Evolutionary conservation across 2,113 vertebrate genomes (phyloP).

Genomic region (Chaenogobius annularis): DNA sequence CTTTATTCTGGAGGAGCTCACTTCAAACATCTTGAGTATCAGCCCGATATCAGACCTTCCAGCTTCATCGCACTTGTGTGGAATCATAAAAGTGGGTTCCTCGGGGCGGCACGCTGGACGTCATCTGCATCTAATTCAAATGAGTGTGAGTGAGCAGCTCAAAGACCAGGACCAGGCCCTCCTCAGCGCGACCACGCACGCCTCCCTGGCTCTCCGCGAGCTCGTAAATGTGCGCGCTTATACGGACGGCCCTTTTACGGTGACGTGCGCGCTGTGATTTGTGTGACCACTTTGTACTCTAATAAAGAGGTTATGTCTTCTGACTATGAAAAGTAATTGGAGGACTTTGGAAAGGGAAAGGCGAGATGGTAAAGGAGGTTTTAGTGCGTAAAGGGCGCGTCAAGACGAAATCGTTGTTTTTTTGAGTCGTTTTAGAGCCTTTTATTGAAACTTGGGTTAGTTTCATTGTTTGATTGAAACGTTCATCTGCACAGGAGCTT

Average conservation of each 20-base stretch:
- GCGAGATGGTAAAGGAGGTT: neutral
- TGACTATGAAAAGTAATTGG: neutral
- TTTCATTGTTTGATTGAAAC: too few species aligned
- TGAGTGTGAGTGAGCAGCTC: slow-evolving; percentile 36
- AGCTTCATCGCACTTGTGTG: neutral
- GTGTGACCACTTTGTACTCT: slow-evolving; percentile 6
- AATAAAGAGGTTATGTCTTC: slow-evolving; percentile 9
- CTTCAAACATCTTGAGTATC: too few species aligned
- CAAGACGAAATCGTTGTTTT: neutral
- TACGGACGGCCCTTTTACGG: neutral
- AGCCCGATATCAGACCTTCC: neutral
- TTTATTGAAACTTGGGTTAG: too few species aligned
- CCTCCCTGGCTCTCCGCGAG: neutral
- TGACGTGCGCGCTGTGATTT: neutral
- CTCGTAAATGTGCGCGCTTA: neutral
- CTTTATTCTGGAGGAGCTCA: too few species aligned
- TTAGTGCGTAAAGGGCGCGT: neutral
- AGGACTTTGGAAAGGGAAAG: neutral
- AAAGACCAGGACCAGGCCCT: too few species aligned
- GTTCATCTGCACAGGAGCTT: too few species aligned
- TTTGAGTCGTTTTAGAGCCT: too few species aligned
- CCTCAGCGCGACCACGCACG: neutral
- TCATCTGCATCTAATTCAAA: slow-evolving; percentile 72
- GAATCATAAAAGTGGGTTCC: neutral
- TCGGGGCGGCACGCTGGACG: neutral